These are phyloP conservation scores for Halesus radiatus DNA, from an alignment of 1,140 invertebrate genomes.

Conservation along the genomic window DNA sequence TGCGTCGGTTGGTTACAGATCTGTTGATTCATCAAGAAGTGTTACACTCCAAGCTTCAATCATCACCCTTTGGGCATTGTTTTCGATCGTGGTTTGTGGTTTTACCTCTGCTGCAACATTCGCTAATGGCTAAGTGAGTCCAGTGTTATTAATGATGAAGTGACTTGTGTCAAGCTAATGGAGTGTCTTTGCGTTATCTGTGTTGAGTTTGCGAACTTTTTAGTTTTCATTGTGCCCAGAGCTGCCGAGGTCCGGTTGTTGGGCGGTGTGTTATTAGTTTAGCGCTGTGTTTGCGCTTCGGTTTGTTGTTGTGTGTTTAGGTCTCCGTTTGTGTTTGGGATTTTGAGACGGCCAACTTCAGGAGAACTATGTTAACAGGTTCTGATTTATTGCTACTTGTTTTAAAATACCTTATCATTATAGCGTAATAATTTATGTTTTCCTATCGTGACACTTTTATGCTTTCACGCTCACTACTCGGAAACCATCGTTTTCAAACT, in stretches of 20 bases:
- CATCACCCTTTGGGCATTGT: no score
- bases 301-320: constrained; percentile 19
- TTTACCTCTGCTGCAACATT: not conserved
- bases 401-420: not conserved
- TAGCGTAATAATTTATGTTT: not conserved
- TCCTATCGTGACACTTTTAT: no score
- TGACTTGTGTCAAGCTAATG: not conserved
- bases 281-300: constrained; percentile 7
- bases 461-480: no score
- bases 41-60: no score
- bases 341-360: not conserved
- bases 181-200: not conserved
- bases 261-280: constrained; percentile 2
- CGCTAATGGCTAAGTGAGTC: not conserved
- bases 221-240: not conserved
- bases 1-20: no score
- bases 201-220: not conserved
- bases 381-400: not conserved
- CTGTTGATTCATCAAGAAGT: no score
- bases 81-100: no score
- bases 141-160: not conserved
- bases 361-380: constrained; percentile 36
- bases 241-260: not conserved
- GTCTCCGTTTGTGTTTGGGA: constrained; percentile 15
- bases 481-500: no score